Conservation (phyloP, 1,140 invertebrate species). For the Drosophila arawakana region DNA sequence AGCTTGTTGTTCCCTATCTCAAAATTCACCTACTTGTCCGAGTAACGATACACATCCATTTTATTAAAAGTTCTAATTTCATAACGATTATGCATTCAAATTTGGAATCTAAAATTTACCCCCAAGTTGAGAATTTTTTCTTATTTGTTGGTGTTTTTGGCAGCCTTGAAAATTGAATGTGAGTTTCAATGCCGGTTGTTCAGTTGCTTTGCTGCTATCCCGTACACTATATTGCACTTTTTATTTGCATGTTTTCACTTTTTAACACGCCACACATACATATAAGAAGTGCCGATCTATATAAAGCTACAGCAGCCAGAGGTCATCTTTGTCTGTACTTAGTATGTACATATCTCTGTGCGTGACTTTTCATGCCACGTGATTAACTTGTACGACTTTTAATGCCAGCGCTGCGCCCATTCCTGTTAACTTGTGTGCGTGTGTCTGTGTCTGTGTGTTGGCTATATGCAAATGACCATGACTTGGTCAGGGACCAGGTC, state of each 20-base stretch:
- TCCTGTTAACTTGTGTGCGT: conserved; percentile 12
- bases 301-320: conserved; percentile 18
- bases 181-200: conserved; percentile 14
- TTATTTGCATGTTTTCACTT: conserved; percentile 52
- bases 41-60: no score
- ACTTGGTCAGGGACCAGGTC: conserved; percentile 41
- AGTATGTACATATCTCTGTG: conserved; percentile 14
- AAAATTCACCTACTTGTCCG: no score
- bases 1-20: no score
- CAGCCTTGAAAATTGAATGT: conserved; percentile 60
- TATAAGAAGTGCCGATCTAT: conserved; percentile 3
- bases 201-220: conserved; percentile 25
- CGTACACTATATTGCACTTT: conserved; percentile 53
- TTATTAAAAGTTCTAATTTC: no score
- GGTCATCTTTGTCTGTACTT: conserved; percentile 32
- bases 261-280: background rate
- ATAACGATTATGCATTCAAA: no score
- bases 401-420: conserved; percentile 33
- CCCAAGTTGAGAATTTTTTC: conserved; percentile 1
- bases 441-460: conserved; percentile 19
- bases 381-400: conserved; percentile 69
- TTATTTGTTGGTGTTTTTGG: conserved; percentile 34
- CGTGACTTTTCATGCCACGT: conserved; percentile 79
- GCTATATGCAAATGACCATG: conserved; percentile 71
- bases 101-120: no score